A percentile compares a stretch with the other conserved stretches of the same genome.
Evolutionary conservation across 2,113 vertebrate species (phyloP).

Genomic region (Macaca mulatta): DNA sequence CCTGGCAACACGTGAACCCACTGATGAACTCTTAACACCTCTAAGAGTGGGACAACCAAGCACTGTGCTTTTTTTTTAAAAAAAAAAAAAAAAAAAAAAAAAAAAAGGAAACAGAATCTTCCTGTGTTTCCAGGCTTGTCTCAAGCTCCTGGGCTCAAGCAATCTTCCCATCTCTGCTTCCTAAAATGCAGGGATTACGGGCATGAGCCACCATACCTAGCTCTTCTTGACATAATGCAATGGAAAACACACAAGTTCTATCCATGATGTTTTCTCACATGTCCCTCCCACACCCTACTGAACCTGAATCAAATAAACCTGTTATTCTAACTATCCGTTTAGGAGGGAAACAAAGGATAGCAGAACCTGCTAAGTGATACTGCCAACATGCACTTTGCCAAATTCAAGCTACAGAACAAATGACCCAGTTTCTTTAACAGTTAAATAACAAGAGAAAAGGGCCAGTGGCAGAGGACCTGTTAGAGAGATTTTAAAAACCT

Average conservation of each 20-base stretch:
- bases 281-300: no score
- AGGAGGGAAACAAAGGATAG: no score
- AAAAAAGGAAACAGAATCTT: no score
- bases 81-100: no score
- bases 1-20: not conserved
- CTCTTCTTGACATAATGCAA: fast-evolving
- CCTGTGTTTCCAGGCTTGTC: no score
- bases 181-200: no score
- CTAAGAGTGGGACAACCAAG: not conserved
- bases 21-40: no score
- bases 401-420: not conserved
- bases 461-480: not conserved
- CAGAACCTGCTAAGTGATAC: not conserved
- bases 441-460: not conserved
- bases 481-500: not conserved
- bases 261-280: not conserved
- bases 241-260: no score
- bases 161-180: no score
- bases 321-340: not conserved
- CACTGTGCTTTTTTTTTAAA: no score
- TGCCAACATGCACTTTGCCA: not conserved
- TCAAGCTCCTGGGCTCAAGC: no score
- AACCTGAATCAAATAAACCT: not conserved
- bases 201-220: no score
- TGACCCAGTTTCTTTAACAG: not conserved